Conservation (phyloP, 2,797 vertebrate species). For the Lycodopsis pacificus region DNA sequence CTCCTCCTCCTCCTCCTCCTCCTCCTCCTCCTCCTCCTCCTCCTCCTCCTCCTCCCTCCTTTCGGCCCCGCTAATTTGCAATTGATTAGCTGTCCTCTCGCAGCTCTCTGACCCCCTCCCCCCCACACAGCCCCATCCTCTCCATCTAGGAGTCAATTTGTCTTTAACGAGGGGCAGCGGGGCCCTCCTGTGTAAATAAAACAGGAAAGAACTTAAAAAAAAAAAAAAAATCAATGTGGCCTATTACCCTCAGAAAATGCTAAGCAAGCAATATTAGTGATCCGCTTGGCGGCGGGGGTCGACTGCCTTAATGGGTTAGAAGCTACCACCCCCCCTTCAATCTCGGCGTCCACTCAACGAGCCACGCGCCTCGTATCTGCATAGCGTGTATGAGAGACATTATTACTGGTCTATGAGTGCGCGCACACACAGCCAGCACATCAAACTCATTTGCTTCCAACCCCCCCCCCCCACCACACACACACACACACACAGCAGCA, state of each 20-base stretch:
- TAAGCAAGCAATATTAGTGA: constrained; percentile 99
- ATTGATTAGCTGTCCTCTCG: constrained; percentile 82
- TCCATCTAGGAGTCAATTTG: constrained; percentile 91
- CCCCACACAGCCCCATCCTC: constrained; percentile 48
- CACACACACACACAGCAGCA: too few relatives aligned
- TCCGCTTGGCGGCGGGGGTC: constrained; percentile 90
- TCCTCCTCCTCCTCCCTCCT: constrained; percentile 65
- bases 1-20: constrained; percentile 51
- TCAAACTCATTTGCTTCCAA: constrained; percentile 48
- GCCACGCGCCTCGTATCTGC: constrained; percentile 34
- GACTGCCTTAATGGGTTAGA: constrained; percentile 64
- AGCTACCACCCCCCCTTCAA: constrained; percentile 45
- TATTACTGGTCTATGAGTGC: constrained; percentile 14
- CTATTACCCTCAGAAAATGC: constrained; percentile 98
- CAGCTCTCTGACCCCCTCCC: constrained; percentile 58
- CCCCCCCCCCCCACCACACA: background rate
- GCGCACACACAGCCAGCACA: constrained; percentile 24
- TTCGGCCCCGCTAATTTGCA: constrained; percentile 78
- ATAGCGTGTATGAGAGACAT: constrained; percentile 54
- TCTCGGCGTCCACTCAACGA: constrained; percentile 53
- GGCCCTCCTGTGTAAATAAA: constrained; percentile 94
- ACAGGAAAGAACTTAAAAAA: constrained; percentile 69
- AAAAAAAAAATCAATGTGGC: constrained; percentile 87
- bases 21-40: constrained; percentile 52
- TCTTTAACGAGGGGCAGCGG: constrained; percentile 92